A percentile compares a stretch with the other conserved stretches of the same genome.
Evolutionary conservation across 2,113 vertebrate species (phyloP).

Genomic region (Notothenia rossii): DNA sequence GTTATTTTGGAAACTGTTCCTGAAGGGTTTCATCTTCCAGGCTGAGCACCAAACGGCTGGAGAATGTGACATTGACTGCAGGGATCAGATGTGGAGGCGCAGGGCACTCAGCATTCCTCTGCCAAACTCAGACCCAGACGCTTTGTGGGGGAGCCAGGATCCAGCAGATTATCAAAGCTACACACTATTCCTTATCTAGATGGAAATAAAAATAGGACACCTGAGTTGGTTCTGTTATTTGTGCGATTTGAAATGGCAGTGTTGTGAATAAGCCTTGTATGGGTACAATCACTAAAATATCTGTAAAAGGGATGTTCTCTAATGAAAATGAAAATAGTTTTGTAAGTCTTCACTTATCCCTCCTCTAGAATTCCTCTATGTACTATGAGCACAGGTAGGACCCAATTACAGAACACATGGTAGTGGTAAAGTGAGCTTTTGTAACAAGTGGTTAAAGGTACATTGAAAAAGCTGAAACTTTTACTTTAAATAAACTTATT

Average conservation of each 20-base stretch:
- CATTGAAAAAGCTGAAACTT: no score
- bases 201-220: not conserved
- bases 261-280: not conserved
- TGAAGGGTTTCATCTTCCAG: not conserved
- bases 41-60: constrained; percentile 4
- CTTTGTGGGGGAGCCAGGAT: not conserved
- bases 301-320: no score
- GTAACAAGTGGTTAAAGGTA: no score
- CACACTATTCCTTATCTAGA: no score
- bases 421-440: no score
- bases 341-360: no score
- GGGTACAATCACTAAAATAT: no score
- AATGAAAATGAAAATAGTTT: no score
- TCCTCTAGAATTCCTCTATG: no score
- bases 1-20: not conserved
- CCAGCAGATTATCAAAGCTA: not conserved
- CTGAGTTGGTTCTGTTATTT: not conserved
- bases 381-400: no score
- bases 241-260: not conserved
- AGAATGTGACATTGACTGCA: constrained; percentile 32
- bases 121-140: not conserved
- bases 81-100: not conserved
- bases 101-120: not conserved
- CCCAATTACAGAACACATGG: no score
- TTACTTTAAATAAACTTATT: no score